Conservation (phyloP, 92 coral and sea anemone genomes). For the Palythoa grandis region DNA sequence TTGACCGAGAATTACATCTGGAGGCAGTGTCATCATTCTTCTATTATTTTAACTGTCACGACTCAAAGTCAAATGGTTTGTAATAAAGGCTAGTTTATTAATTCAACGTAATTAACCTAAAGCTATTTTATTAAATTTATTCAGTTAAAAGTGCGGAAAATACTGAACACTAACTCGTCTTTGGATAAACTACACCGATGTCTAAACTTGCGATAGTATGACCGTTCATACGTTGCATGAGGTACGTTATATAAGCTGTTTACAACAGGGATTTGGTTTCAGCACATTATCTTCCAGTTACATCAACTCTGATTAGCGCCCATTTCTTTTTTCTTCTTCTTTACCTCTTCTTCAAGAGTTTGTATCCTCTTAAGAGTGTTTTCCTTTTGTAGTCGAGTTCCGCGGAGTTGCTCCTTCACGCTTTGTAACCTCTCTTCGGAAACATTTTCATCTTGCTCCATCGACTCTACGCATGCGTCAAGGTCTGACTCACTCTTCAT, state of each 20-base stretch:
- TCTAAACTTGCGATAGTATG: background rate
- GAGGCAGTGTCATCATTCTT: background rate
- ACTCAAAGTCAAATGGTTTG: background rate
- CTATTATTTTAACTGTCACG: background rate
- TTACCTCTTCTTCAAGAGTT: conserved; percentile 85
- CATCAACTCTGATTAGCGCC: background rate
- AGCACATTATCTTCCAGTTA: background rate
- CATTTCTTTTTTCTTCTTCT: conserved; percentile 80
- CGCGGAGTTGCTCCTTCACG: conserved; percentile 79
- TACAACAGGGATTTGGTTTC: background rate
- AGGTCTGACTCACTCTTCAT: conserved; percentile 88
- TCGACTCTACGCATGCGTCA: conserved; percentile 55
- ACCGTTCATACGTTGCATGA: no score
- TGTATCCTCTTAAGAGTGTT: conserved; percentile 78
- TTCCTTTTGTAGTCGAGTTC: conserved; percentile 80
- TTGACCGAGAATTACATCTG: background rate
- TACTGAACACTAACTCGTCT: background rate
- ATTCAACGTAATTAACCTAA: background rate
- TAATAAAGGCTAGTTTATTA: background rate
- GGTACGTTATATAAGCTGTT: background rate
- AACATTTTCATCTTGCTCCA: conserved; percentile 63
- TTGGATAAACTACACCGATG: background rate
- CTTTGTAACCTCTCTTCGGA: conserved; percentile 67
- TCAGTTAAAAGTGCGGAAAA: background rate
- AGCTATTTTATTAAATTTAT: no score